Percentiles rank a stretch among this genome's conserved stretches.
phyloP scores from a whole-genome alignment of 2,888 invertebrate genomes.

The Pyrochroa serraticornis region DNA sequence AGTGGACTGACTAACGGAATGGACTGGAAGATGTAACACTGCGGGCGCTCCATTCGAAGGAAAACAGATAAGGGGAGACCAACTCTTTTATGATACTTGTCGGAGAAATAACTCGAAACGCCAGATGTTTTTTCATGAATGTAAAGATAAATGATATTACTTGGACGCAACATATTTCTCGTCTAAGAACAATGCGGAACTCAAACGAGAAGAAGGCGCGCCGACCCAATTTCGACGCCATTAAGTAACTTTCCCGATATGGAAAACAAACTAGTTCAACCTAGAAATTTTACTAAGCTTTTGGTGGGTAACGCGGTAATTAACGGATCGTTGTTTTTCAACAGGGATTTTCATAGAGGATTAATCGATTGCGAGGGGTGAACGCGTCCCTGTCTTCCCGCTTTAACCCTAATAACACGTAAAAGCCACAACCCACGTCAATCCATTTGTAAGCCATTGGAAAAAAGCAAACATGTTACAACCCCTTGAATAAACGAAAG shows the following conservation, averaged over 20 bases:
- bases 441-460: background rate
- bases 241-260: background rate
- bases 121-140: slow-evolving; percentile 31
- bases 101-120: slow-evolving; percentile 26
- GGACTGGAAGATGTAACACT: slow-evolving; percentile 42
- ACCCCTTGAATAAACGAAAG: slow-evolving; percentile 25
- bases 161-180: slow-evolving; percentile 16
- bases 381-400: background rate
- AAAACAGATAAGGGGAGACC: slow-evolving; percentile 33
- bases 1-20: slow-evolving; percentile 45
- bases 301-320: no score
- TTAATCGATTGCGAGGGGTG: background rate
- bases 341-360: background rate
- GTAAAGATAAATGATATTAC: slow-evolving; percentile 29
- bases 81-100: slow-evolving; percentile 32
- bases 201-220: background rate
- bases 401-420: background rate
- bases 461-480: slow-evolving; percentile 17
- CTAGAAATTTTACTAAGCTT: no score
- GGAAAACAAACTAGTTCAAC: no score
- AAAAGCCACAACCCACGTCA: background rate
- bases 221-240: background rate
- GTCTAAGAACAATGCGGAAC: background rate
- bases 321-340: background rate
- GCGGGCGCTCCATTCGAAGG: slow-evolving; percentile 34